Base-by-base conservation (phyloP, 2,888 invertebrate species). In the Mantis religiosa region DNA sequence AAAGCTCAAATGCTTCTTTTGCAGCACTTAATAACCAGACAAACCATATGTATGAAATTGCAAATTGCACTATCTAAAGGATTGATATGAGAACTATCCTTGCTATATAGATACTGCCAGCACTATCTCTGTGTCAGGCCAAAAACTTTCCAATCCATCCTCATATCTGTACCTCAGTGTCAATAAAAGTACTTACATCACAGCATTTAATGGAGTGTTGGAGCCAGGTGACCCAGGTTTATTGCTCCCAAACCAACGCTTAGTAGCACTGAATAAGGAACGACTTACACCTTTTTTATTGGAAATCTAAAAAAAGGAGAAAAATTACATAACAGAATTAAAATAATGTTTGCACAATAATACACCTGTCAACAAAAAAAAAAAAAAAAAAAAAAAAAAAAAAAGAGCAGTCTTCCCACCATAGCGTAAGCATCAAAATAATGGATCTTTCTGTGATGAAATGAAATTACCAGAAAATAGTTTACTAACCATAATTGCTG, bases 231-330 rank as follows among this genome's bases (percentile, higher is more conserved):
- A 95, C 14, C 97, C 97, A 3, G 97, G 97, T 93, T 98, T 98
- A 91, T 96, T 97, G 14, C 98, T 97, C 28, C 97, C 97, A 93
- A 99, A 99, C 97, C 98, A 98, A 91, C 99, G 95, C 93, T 98
- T 98, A 2, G 99, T 98, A 28, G 98, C 99, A 92, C 97, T 98
- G 90, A 99, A 95, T 90, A 99, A 94, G 0, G 98, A 98, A 92
- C 98, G 96, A 92, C 98, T 98, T 4, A 99, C 97, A 9, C 98
- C 98, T 93, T 99, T 98, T 92, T 97, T 97, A 92, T 97, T 97
- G 30, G 97, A 96, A 88, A 97, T 96, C 95, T 95, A 90, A 88
- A 93, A 91, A 87, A 90, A 28, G 8, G 8, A 30, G 4, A 4
- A 30, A 30, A 30, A 4, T 30, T 34, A 8, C 34, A 34, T 1